These are phyloP conservation scores for Anthopleura xanthogrammica DNA, from an alignment of 92 coral and sea anemone genomes.

Conservation along the genomic window DNA sequence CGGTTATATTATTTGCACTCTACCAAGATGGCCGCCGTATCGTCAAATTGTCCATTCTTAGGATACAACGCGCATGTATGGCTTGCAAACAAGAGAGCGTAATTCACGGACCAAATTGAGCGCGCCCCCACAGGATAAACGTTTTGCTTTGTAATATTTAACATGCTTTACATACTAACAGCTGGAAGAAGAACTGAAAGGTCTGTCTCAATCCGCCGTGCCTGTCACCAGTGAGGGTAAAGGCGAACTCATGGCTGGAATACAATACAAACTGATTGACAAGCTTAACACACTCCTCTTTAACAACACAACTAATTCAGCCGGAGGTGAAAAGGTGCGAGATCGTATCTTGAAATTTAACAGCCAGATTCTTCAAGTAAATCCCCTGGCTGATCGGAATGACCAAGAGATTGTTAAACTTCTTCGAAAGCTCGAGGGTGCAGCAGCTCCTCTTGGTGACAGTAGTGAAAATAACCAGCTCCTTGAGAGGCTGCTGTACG, in stretches of 20 bases:
- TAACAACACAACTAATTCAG: slow-evolving; percentile 53
- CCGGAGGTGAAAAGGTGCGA: slow-evolving; percentile 73
- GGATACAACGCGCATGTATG: no score
- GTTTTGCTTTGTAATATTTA: no score
- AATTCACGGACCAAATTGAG: no score
- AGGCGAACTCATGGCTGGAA: slow-evolving; percentile 51
- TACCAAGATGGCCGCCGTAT: no score
- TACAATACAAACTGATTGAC: slow-evolving; percentile 45
- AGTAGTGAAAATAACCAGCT: slow-evolving; percentile 82
- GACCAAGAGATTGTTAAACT: slow-evolving; percentile 52
- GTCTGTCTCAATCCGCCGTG: slow-evolving; percentile 50
- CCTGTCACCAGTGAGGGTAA: slow-evolving; percentile 55
- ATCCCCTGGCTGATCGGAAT: slow-evolving; percentile 50
- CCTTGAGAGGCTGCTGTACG: slow-evolving; percentile 53
- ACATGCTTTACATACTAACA: background rate
- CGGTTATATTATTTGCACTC: no score
- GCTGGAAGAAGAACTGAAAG: slow-evolving; percentile 53
- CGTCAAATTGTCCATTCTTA: no score
- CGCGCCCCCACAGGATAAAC: no score
- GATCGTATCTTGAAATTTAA: slow-evolving; percentile 43
- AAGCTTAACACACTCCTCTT: slow-evolving; percentile 52
- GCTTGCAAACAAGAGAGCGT: no score
- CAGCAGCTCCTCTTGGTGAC: slow-evolving; percentile 73
- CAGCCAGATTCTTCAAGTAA: slow-evolving; percentile 34
- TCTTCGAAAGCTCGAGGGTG: slow-evolving; percentile 64